phyloP scores from a whole-genome alignment of 2,797 vertebrate species.

The Odontamblyopus lacepedii region DNA sequence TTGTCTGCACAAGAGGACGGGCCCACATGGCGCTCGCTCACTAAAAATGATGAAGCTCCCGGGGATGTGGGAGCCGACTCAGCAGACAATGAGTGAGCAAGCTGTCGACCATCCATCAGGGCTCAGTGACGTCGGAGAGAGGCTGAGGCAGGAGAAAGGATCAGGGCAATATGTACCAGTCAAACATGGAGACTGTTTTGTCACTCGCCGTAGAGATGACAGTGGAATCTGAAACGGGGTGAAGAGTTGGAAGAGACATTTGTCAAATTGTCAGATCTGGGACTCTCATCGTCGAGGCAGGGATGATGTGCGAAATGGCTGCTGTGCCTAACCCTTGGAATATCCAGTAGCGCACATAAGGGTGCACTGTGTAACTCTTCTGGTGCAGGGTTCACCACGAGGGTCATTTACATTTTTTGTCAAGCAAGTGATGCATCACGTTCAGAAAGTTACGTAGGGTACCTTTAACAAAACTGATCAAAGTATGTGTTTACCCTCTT shows the following conservation, averaged over 20 bases:
- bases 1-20: constrained; percentile 12
- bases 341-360: not conserved
- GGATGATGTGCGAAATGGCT: too few species aligned
- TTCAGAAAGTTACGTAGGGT: too few species aligned
- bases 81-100: constrained; percentile 47
- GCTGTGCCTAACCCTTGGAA: too few species aligned
- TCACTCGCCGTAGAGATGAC: not conserved
- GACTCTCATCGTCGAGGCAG: too few species aligned
- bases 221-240: not conserved
- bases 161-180: not conserved
- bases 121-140: constrained; percentile 28
- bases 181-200: not conserved
- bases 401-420: too few species aligned
- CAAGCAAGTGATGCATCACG: too few species aligned
- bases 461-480: too few species aligned
- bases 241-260: not conserved
- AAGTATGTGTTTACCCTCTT: too few species aligned
- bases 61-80: constrained; percentile 43
- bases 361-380: too few species aligned
- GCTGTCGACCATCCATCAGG: constrained; percentile 55
- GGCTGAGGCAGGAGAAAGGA: constrained; percentile 35
- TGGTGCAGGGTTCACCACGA: too few species aligned
- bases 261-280: not conserved
- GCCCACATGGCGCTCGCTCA: constrained; percentile 25
- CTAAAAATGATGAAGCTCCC: constrained; percentile 24